Conservation (phyloP, 2,888 invertebrate genomes). For the Salticus scenicus region DNA sequence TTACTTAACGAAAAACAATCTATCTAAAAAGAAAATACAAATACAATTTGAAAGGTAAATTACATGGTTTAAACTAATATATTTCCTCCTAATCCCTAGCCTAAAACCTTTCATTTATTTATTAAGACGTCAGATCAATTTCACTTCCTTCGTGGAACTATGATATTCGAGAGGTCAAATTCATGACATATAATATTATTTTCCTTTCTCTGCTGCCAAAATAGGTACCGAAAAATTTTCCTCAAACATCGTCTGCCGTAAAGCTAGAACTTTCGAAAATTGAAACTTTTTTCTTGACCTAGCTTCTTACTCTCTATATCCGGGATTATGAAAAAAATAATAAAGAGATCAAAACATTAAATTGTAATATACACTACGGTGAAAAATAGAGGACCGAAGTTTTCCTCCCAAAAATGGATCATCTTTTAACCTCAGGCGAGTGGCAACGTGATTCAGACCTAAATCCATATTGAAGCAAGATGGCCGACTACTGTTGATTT, state of each 20-base stretch:
- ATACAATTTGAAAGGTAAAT: too few species aligned
- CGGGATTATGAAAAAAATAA: constrained; percentile 13
- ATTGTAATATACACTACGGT: background rate
- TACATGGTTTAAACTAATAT: too few species aligned
- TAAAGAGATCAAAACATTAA: constrained; percentile 19
- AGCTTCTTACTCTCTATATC: background rate
- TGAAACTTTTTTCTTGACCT: constrained; percentile 9
- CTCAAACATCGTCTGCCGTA: constrained; percentile 1
- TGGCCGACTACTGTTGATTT: constrained; percentile 8
- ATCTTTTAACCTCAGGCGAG: constrained; percentile 1
- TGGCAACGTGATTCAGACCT: background rate
- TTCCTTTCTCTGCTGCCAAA: constrained; percentile 1
- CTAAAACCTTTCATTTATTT: background rate
- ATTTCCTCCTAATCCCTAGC: too few species aligned
- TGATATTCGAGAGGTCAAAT: background rate
- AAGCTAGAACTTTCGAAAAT: background rate
- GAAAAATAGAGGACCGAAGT: background rate
- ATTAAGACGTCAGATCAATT: background rate
- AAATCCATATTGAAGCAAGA: background rate
- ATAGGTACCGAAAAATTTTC: background rate
- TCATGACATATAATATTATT: background rate
- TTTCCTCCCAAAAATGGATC: constrained; percentile 15
- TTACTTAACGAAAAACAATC: too few species aligned
- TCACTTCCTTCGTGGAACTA: background rate
- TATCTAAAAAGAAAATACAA: too few species aligned